Evolutionary conservation across 2,888 invertebrate species (phyloP).

Genomic region (Alentia gelatinosa): DNA sequence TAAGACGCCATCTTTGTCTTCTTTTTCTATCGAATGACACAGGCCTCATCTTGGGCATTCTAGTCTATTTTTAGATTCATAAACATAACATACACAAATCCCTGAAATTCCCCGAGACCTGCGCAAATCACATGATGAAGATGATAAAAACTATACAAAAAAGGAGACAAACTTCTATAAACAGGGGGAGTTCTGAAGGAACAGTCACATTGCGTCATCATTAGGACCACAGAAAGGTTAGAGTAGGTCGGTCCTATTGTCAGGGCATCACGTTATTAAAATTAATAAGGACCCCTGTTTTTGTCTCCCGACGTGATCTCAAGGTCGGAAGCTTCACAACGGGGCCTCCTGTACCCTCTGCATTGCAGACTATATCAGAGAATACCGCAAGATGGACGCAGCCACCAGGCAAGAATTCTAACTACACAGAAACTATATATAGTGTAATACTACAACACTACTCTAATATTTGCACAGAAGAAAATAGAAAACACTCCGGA

Average conservation of each 20-base stretch:
- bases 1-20: too few relatives aligned
- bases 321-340: too few relatives aligned
- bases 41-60: too few relatives aligned
- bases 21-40: too few relatives aligned
- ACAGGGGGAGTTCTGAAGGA: not conserved
- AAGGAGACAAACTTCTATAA: not conserved
- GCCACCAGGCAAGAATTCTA: too few relatives aligned
- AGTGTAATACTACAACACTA: too few relatives aligned
- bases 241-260: not conserved
- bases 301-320: not conserved
- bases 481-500: too few relatives aligned
- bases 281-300: slow-evolving; percentile 28
- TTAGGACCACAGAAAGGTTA: slow-evolving; percentile 13
- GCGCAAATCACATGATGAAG: not conserved
- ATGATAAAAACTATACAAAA: not conserved
- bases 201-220: not conserved
- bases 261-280: slow-evolving; percentile 22
- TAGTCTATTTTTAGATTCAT: not conserved
- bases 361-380: too few relatives aligned
- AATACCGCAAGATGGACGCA: too few relatives aligned
- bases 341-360: too few relatives aligned
- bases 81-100: not conserved
- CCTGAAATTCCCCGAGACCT: not conserved
- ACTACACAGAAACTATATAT: too few relatives aligned
- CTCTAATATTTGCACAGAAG: too few relatives aligned